Evolutionary conservation across 2,113 vertebrate genomes (phyloP).

Genomic region (Lepidiolamprologus cunningtoni): DNA sequence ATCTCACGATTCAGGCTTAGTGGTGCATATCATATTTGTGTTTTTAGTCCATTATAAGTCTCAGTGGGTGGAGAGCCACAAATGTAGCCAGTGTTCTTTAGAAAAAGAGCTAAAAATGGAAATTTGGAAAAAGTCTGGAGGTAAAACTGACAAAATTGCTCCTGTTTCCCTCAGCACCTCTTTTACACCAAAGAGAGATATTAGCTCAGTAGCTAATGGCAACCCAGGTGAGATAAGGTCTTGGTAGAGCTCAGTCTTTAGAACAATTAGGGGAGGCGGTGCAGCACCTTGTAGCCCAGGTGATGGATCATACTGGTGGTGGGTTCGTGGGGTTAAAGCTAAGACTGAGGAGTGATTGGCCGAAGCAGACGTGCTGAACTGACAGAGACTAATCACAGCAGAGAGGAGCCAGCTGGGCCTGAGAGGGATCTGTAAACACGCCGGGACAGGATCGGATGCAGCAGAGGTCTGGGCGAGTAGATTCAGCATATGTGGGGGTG

Average conservation of each 20-base stretch:
- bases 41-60: background rate
- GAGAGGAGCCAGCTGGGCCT: slow-evolving; percentile 57
- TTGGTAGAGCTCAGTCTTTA: background rate
- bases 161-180: background rate
- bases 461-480: slow-evolving; percentile 9
- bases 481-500: slow-evolving; percentile 39
- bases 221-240: slow-evolving; percentile 30
- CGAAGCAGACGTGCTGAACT: slow-evolving; percentile 21
- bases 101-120: background rate
- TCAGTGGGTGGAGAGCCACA: background rate
- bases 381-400: slow-evolving; percentile 57
- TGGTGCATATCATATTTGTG: background rate
- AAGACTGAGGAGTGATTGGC: slow-evolving; percentile 39
- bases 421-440: slow-evolving; percentile 56
- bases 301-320: slow-evolving; percentile 43
- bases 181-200: background rate
- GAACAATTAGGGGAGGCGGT: slow-evolving; percentile 41
- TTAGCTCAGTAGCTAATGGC: background rate
- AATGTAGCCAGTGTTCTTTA: background rate
- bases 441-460: slow-evolving; percentile 13
- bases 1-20: slow-evolving; percentile 29
- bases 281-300: slow-evolving; percentile 13
- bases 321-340: slow-evolving; percentile 10
- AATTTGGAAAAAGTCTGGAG: background rate
- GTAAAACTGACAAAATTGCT: background rate